Evolutionary conservation across 2,113 vertebrate genomes (phyloP), one percentile per base, ranked within the genome.

Genomic region (Mandrillus leucophaeus): DNA sequence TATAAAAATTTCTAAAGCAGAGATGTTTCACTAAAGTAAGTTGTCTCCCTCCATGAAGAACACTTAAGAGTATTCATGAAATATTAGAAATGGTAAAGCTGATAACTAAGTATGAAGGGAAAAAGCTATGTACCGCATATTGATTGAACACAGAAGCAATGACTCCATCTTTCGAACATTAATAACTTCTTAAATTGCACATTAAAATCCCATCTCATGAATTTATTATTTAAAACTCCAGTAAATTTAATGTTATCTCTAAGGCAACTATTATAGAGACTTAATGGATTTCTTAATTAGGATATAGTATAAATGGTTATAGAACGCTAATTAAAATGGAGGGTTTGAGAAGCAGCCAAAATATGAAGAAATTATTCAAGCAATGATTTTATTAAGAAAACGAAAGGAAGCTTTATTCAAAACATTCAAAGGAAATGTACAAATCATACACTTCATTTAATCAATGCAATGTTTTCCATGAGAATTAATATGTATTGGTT

Each of bases 271-370:
- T 88, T 96, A 95, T 57, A 97, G 92, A 90, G 59, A 94, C 27
- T 95, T 93, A 98, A 97, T 98, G 91, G 93, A 95, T 97, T 97
- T 95, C 88, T 93, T 98, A 98, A 97, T 95, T 95, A 97, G 91
- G 48, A 64, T 97, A 64, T 66, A 55, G 9, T 83, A 96, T 95
- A 89, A 97, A 95, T 92, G 27, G 43, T 94, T 95, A 84, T 55
- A 93, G 27, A 96, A 64, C 12, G 75, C 79, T 96, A 96, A 97
- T 98, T 96, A 97, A 93, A 97, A 83, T 94, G 86, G 88, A 97
- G 14, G 40, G 17, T 66, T 96, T 92, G 92, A 98, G 52, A 95
- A 92, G 79, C 43, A 96, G 90, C 87, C 87, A 92, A 92, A 81
- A 22, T 86, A 11, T 61, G 38, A 93, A 93, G 52, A 93, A 94